Conservation (phyloP, 1,140 invertebrate species). For the Eriocheir sinensis region DNA sequence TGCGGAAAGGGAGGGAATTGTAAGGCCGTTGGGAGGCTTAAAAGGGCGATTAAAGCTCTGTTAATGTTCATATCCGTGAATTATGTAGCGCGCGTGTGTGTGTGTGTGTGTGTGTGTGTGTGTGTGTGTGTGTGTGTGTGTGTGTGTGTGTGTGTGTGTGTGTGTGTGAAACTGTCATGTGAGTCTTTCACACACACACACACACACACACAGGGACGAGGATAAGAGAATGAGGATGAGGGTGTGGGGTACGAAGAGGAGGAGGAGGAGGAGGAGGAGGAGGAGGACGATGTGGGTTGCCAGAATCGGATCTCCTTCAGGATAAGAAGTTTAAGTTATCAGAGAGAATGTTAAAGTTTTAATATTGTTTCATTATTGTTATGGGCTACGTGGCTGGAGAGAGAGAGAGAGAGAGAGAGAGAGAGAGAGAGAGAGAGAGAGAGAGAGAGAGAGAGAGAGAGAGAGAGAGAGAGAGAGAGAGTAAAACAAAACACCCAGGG, state of each 20-base stretch:
- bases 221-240: background rate
- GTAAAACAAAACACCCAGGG: background rate
- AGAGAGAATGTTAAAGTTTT: background rate
- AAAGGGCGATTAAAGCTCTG: background rate
- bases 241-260: no score
- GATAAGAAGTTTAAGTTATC: no score
- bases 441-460: background rate
- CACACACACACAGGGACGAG: background rate
- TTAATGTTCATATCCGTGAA: background rate
- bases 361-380: background rate
- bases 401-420: background rate
- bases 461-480: background rate
- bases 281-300: no score
- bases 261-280: no score
- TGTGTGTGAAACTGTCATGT: background rate
- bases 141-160: conserved; percentile 13
- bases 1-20: background rate
- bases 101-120: background rate
- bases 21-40: no score
- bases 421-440: background rate
- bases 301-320: no score
- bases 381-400: background rate
- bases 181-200: no score
- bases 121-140: conserved; percentile 22
- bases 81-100: background rate